Evolutionary conservation across 2,113 vertebrate genomes (phyloP).

Genomic region (Nesogale talazaci): DNA sequence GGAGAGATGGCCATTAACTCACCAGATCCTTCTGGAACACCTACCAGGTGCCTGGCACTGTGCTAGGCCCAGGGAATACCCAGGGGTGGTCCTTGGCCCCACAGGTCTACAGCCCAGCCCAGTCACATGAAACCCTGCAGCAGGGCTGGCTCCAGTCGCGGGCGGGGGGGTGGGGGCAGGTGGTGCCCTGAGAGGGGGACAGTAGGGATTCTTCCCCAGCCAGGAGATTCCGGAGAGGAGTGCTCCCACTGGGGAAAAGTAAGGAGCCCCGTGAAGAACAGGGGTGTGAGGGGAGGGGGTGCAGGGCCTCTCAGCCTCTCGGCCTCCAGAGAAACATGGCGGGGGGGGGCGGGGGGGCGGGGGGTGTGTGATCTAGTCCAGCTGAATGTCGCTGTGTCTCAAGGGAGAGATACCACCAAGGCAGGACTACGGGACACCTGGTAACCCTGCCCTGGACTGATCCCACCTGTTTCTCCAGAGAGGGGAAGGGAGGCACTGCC

Average conservation of each 20-base stretch:
- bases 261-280: neutral
- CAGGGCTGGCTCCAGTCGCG: neutral
- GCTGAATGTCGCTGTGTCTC: neutral
- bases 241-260: neutral
- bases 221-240: neutral
- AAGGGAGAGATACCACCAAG: neutral
- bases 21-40: constrained; percentile 44
- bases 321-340: constrained; percentile 28
- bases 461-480: constrained; percentile 3
- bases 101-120: neutral
- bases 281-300: neutral
- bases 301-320: neutral
- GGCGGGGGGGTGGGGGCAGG: neutral
- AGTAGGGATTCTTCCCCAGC: neutral
- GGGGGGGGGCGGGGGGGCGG: no score
- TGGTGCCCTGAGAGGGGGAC: neutral
- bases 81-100: neutral
- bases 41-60: neutral
- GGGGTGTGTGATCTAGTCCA: no score
- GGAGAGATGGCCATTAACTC: no score
- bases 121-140: neutral
- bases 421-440: neutral
- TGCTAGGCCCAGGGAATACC: neutral
- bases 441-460: neutral
- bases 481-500: constrained; percentile 20